These are phyloP conservation scores for Entomyzon cyanotis DNA, from an alignment of 2,113 vertebrate genomes.

Conservation along the genomic window DNA sequence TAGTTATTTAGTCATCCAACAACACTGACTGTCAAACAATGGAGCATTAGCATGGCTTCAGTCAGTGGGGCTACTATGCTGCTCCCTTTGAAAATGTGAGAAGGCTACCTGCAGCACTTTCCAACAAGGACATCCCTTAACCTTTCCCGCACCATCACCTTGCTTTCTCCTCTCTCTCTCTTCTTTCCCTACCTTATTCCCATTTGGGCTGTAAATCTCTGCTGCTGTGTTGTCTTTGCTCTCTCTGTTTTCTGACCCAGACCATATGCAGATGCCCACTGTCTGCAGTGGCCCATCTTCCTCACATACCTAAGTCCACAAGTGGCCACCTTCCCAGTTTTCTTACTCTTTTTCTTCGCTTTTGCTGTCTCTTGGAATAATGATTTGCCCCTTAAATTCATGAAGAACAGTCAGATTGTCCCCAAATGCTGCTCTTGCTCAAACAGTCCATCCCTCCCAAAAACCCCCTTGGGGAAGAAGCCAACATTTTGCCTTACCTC, in stretches of 20 bases:
- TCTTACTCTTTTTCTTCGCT: neutral
- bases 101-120: rapidly evolving
- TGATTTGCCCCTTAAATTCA: neutral
- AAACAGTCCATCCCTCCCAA: neutral
- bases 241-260: neutral
- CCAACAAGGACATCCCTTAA: neutral
- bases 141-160: neutral
- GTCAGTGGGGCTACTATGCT: neutral
- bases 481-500: neutral
- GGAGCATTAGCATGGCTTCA: neutral
- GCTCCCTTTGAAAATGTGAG: neutral
- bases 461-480: neutral
- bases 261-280: neutral
- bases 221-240: neutral
- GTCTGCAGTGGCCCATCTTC: neutral
- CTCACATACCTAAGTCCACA: rapidly evolving
- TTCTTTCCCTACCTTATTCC: neutral
- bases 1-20: neutral
- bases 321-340: neutral
- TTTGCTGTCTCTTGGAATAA: neutral
- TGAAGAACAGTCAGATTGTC: neutral
- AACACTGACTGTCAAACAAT: neutral
- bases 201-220: neutral
- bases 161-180: neutral
- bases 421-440: neutral